Conservation (phyloP, 1,140 invertebrate species). For the Eriocheir sinensis region DNA sequence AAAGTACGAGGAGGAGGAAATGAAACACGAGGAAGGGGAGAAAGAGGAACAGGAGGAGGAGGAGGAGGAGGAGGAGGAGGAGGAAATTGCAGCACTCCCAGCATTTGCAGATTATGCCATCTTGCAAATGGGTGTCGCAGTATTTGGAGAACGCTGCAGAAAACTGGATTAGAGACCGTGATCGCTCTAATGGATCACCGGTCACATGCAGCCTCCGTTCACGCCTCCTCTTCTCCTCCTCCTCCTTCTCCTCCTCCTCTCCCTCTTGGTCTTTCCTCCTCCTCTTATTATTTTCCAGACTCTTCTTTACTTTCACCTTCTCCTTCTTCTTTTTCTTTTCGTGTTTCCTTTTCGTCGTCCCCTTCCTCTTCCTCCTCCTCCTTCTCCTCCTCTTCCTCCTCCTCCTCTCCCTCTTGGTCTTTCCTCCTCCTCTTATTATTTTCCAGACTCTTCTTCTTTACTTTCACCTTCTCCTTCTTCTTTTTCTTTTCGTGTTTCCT, state of each 20-base stretch:
- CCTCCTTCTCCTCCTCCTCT: not conserved
- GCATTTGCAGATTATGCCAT: conserved; percentile 62
- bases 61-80: conserved; percentile 7
- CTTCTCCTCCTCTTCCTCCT: too few relatives aligned
- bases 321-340: too few relatives aligned
- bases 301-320: too few relatives aligned
- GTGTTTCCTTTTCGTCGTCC: too few relatives aligned
- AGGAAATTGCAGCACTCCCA: conserved; percentile 26
- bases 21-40: not conserved
- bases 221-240: conserved; percentile 5
- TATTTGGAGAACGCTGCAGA: conserved; percentile 46
- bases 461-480: too few relatives aligned
- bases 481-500: too few relatives aligned
- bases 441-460: too few relatives aligned
- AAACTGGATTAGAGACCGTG: conserved; percentile 32
- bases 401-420: not conserved
- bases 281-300: too few relatives aligned
- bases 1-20: too few relatives aligned
- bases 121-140: conserved; percentile 56
- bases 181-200: conserved; percentile 52
- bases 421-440: not conserved
- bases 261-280: not conserved
- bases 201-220: conserved; percentile 16
- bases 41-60: not conserved
- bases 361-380: too few relatives aligned